These are phyloP conservation scores for Drosophila sp. DNA, from an alignment of 1,140 invertebrate genomes.

Conservation along the genomic window DNA sequence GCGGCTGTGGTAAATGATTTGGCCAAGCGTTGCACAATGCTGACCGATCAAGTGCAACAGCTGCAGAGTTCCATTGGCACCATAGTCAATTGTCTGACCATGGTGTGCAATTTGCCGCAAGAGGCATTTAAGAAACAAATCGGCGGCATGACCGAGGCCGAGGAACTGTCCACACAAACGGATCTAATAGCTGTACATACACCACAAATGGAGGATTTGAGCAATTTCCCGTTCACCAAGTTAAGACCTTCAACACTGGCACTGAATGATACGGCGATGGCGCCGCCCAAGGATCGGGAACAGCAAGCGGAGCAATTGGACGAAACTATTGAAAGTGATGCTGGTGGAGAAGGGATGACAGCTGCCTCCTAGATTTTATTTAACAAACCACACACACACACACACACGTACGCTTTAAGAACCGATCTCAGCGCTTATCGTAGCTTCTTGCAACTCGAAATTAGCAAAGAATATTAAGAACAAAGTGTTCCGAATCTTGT, in stretches of 20 bases:
- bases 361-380: conserved; percentile 28
- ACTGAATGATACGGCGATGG: conserved; percentile 54
- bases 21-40: conserved; percentile 83
- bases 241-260: conserved; percentile 76
- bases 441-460: conserved; percentile 66
- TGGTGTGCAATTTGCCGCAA: conserved; percentile 84
- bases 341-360: conserved; percentile 28
- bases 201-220: conserved; percentile 85
- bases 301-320: conserved; percentile 40
- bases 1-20: conserved; percentile 83
- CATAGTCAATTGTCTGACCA: conserved; percentile 88
- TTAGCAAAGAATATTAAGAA: conserved; percentile 26
- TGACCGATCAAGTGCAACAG: conserved; percentile 87
- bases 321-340: conserved; percentile 23
- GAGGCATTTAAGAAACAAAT: conserved; percentile 72
- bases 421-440: conserved; percentile 60
- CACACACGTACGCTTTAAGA: conserved; percentile 43
- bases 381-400: conserved; percentile 22
- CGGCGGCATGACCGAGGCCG: conserved; percentile 37
- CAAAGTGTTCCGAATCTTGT: conserved; percentile 28
- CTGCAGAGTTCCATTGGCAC: conserved; percentile 90
- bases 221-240: conserved; percentile 76
- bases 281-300: conserved; percentile 30
- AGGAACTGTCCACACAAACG: conserved; percentile 87
- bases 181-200: conserved; percentile 90